These are phyloP conservation scores for Grapholita molesta DNA, from an alignment of 1,140 invertebrate genomes.

Conservation along the genomic window DNA sequence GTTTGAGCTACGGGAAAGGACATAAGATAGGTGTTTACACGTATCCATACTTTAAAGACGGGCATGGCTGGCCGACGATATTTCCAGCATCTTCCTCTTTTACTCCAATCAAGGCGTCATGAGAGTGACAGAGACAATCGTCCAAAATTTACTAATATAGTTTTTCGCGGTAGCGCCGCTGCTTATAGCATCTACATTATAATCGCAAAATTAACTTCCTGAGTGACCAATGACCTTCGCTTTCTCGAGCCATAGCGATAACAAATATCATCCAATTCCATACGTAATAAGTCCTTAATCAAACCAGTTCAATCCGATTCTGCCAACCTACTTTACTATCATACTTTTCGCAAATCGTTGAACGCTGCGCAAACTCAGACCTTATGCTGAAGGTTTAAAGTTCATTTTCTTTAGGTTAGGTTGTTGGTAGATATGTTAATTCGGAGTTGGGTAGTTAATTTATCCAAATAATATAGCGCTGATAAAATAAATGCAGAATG, in stretches of 20 bases:
- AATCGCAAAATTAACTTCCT: neutral
- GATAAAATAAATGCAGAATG: conserved; percentile 47
- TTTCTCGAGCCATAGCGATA: neutral
- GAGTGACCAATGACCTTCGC: neutral
- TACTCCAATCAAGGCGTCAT: too few relatives aligned
- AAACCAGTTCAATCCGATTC: conserved; percentile 36
- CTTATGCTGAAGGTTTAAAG: conserved; percentile 10
- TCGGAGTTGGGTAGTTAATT: conserved; percentile 26
- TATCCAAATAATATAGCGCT: conserved; percentile 44
- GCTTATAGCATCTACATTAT: too few relatives aligned
- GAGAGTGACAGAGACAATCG: too few relatives aligned
- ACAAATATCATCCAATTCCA: neutral
- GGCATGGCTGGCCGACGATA: too few relatives aligned
- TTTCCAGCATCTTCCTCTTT: too few relatives aligned
- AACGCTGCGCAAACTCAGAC: conserved; percentile 15
- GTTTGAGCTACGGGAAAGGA: too few relatives aligned
- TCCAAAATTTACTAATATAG: too few relatives aligned
- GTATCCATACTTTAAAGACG: too few relatives aligned
- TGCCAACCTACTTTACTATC: conserved; percentile 53
- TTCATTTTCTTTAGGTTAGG: neutral
- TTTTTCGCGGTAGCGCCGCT: too few relatives aligned
- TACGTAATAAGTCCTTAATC: conserved; percentile 30
- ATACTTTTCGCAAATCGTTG: conserved; percentile 48
- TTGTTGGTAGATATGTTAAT: conserved; percentile 19
- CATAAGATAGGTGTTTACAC: too few relatives aligned